Base-by-base conservation (phyloP, 2,113 vertebrate genomes). In the Anolis carolinensis region DNA sequence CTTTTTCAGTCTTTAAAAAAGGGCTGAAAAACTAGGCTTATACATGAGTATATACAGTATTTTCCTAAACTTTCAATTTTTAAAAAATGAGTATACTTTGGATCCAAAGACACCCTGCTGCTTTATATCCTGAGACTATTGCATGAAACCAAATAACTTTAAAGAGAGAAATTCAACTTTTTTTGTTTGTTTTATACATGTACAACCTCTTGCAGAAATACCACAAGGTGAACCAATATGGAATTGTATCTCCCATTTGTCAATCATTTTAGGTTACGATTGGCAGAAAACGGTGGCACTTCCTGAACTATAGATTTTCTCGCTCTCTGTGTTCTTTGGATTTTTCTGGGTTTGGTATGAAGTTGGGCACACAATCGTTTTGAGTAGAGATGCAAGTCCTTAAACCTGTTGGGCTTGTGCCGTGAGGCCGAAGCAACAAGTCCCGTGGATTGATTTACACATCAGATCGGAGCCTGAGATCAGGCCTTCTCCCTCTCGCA, bases 401-500 rank as follows among this genome's bases (percentile, higher is more conserved):
- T 16, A 81, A 30, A 7, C 9, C 27, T 18, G 3, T 1, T 68
- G 27, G 20, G 77, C 4, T 4, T 79, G 32, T 0, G 18, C 11
- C 36, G 8, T 6, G 10, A 23, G 7, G 50, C 3, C 7, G 13
- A 65, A 80, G 11, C 14, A 8, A 63, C 30, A 70, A 16, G n/a
- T n/a, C 27, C 39, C 5, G 39, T 44, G 55, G n/a, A 10, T 74
- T 25, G n/a, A 52, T 34, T 36, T 77, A 77, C n/a, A 84, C 30
- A 68, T 77, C 59, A 18, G 39, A 44, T 44, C 34, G 11, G 34
- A 13, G 39, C 65, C 82, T 75, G 72, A 16, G 39, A 89, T 75
- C 67, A 78, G 84, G 65, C 25, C 83, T 74, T 16, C 86, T 83
- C 89, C 85, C 79, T 79, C 30, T 36, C 20, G 39, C n/a, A 52